Percentiles rank a stretch among this genome's conserved stretches.
These are phyloP conservation scores for Platanista minor DNA, from an alignment of 2,113 vertebrate genomes.

Conservation along the genomic window DNA sequence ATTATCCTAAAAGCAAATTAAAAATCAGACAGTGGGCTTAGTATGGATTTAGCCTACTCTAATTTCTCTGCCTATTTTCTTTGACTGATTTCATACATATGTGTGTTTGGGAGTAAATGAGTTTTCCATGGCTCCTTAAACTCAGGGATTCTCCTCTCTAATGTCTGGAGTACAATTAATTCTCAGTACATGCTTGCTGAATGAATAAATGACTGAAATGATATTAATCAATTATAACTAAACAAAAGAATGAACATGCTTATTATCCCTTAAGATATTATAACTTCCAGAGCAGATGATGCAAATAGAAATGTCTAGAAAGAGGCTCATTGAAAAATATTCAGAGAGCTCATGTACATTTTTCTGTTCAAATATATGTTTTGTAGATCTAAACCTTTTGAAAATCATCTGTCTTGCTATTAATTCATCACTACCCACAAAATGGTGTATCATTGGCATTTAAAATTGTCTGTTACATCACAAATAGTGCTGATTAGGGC, in stretches of 20 bases:
- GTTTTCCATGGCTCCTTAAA: neutral
- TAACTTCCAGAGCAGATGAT: neutral
- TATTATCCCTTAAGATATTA: neutral
- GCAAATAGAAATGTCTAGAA: neutral
- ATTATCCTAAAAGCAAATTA: conserved; percentile 20
- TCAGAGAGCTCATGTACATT: neutral
- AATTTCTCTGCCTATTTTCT: neutral
- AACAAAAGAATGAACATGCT: neutral
- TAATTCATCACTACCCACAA: neutral
- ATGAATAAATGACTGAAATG: neutral
- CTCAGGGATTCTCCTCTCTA: neutral
- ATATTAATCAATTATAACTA: neutral
- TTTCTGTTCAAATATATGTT: neutral
- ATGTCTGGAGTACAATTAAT: neutral
- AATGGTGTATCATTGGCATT: neutral
- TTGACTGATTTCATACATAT: neutral
- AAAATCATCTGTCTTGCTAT: neutral
- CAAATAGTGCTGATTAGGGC: neutral
- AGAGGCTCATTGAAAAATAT: neutral
- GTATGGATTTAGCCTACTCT: neutral
- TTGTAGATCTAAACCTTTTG: neutral
- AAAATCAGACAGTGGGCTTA: neutral
- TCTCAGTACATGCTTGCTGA: neutral
- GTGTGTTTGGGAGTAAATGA: neutral
- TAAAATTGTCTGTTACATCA: neutral